phyloP scores from a whole-genome alignment of 2,797 vertebrate species.

The Microctenopoma lineatum region DNA sequence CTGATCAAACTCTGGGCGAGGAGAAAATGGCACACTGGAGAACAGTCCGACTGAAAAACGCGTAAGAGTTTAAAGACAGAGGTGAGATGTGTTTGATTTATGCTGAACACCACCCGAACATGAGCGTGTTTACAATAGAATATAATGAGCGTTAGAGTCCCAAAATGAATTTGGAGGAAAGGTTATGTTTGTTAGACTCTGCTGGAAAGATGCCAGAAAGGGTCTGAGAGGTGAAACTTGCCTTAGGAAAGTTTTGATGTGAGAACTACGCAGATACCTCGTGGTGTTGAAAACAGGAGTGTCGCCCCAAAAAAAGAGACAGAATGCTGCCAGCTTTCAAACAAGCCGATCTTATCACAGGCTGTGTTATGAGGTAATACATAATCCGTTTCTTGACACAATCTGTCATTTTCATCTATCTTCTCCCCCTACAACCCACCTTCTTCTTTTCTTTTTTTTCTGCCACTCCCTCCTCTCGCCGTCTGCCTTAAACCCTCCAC shows the following conservation, averaged over 20 bases:
- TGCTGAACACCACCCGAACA: not conserved
- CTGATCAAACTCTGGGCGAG: conserved; percentile 5
- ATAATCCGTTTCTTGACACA: conserved; percentile 34
- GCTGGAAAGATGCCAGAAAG: conserved; percentile 1
- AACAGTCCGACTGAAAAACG: not conserved
- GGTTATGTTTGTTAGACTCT: not conserved
- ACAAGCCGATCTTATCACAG: conserved; percentile 20
- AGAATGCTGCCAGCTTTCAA: conserved; percentile 19
- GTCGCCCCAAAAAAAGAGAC: not conserved
- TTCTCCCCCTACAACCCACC: not conserved
- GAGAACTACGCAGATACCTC: not conserved
- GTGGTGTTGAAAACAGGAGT: conserved; percentile 21
- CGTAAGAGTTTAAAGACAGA: not conserved
- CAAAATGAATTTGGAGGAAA: conserved; percentile 12
- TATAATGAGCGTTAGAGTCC: not conserved
- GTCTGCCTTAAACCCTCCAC: conserved; percentile 20
- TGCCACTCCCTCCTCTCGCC: conserved; percentile 37
- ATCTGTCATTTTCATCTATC: conserved; percentile 42
- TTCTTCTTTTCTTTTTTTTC: conserved; percentile 8
- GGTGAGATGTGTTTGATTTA: not conserved
- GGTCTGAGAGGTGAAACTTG: conserved; percentile 24
- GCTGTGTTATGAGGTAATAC: conserved; percentile 5
- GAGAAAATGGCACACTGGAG: not conserved
- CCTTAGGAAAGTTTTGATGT: not conserved
- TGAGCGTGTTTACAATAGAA: not conserved